Base-by-base conservation (phyloP, 2,113 vertebrate genomes). In the Dissostichus mawsoni region DNA sequence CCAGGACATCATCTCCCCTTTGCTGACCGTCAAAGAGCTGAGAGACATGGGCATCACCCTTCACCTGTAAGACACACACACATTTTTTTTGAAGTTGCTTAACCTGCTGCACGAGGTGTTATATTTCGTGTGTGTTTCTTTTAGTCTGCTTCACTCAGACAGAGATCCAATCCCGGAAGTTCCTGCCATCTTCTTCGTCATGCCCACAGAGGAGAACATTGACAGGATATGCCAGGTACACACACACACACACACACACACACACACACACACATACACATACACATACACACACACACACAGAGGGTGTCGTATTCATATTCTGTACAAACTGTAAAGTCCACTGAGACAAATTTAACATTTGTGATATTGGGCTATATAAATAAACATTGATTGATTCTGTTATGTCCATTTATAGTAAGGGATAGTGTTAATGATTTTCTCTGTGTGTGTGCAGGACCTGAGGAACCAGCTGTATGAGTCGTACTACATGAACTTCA, bases 121-220 rank as follows among this genome's bases (percentile, higher is more conserved):
- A 20, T 17, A 61, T 45, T 3, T 7, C 13, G 3, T 20, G 1
- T 59, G 29, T 67, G 44, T 8, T 12, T 57, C 7, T 36, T 69
- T 45, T 20, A 99, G 98, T 47, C 94, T 99, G 91, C 94, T 99
- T 64, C 98, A 99, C 90, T 98, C 97, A n/a, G 98, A 99, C 93
- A 95, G 98, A 80, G 98, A 99, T 75, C 95, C 97, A 16, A 98
- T 99, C 92, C 97, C 97, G 83, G 98, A 99, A 91, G 98, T 99
- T 90, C 98, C 98, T 68, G 97, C 98, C 69, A 84, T 99, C 81
- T 99, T 99, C 89, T 99, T 99, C 83, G 92, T 99, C 65, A 98
- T 99, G 98, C 98, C 98, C 87, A 98, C 97, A 81, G 98, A 99
- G 90, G 98, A 99, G 95, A 99, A 99, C 89, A 96, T 98, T 81